Percentiles rank a stretch among this genome's conserved stretches.
These are phyloP conservation scores for Rhombomys opimus DNA, from an alignment of 2,113 vertebrate species.

Conservation along the genomic window DNA sequence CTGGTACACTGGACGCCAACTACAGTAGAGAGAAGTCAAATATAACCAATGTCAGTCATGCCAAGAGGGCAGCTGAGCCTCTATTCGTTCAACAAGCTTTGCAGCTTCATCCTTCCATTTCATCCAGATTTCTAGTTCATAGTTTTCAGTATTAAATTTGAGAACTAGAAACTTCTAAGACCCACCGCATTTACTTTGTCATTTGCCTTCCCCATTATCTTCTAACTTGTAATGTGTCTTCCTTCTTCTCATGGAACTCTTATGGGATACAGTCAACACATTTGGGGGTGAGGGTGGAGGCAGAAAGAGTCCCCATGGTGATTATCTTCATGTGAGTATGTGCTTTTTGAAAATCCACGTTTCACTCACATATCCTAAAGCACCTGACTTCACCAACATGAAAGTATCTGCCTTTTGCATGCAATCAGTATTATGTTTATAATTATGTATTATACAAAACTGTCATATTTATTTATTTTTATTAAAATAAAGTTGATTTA, in stretches of 20 bases:
- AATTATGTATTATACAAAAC: neutral
- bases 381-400: neutral
- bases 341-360: neutral
- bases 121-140: constrained; percentile 4
- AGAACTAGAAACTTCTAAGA: constrained; percentile 1
- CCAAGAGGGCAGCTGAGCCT: constrained; percentile 51
- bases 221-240: neutral
- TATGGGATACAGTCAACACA: neutral
- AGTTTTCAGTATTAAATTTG: constrained; percentile 51
- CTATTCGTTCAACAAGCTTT: constrained; percentile 38
- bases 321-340: neutral
- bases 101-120: constrained; percentile 34
- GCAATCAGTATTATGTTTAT: neutral
- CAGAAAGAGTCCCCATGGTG: neutral
- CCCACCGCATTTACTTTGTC: neutral
- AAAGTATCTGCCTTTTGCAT: neutral
- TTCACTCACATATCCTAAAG: neutral
- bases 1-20: neutral
- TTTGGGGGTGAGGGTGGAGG: neutral
- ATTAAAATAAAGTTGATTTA: constrained; percentile 1
- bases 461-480: neutral
- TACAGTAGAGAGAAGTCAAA: constrained; percentile 57
- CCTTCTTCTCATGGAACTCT: neutral
- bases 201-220: neutral
- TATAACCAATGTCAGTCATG: constrained; percentile 56